Conservation (phyloP, 1,140 invertebrate genomes). For the Brachionus angularis region DNA sequence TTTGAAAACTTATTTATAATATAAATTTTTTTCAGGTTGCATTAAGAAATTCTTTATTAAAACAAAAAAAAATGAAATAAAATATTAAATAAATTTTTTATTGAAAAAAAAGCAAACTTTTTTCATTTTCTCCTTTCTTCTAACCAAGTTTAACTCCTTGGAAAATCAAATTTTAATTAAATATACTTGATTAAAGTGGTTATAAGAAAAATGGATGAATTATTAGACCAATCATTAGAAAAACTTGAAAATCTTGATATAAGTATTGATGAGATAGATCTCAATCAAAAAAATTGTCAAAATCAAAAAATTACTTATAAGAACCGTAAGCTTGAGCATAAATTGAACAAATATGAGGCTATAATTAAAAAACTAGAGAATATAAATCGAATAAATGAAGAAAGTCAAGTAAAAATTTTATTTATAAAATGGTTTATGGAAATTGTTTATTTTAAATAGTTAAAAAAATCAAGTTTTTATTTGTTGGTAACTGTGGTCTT, state of each 20-base stretch:
- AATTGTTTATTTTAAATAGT: no score
- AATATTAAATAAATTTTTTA: background rate
- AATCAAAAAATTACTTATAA: conserved; percentile 7
- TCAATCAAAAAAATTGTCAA: no score
- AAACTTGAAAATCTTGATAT: background rate
- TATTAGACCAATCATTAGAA: background rate
- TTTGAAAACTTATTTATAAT: background rate
- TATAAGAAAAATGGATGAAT: background rate
- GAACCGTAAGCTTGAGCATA: conserved; percentile 22
- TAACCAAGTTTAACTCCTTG: conserved; percentile 38
- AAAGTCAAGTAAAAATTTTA: conserved; percentile 24
- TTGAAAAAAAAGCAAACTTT: no score
- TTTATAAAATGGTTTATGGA: no score
- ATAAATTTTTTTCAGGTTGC: conserved; percentile 10
- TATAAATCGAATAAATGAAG: conserved; percentile 8
- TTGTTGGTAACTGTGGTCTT: conserved; percentile 34
- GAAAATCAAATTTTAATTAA: background rate
- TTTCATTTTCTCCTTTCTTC: background rate
- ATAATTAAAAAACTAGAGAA: conserved; percentile 33
- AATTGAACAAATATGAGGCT: conserved; percentile 39
- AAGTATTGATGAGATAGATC: no score
- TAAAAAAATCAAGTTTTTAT: conserved; percentile 38
- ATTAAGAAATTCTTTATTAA: conserved; percentile 23
- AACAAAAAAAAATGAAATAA: conserved; percentile 44
- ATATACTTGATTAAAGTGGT: background rate